Conservation (phyloP, 1,140 invertebrate genomes). For the Anastrepha ludens region DNA sequence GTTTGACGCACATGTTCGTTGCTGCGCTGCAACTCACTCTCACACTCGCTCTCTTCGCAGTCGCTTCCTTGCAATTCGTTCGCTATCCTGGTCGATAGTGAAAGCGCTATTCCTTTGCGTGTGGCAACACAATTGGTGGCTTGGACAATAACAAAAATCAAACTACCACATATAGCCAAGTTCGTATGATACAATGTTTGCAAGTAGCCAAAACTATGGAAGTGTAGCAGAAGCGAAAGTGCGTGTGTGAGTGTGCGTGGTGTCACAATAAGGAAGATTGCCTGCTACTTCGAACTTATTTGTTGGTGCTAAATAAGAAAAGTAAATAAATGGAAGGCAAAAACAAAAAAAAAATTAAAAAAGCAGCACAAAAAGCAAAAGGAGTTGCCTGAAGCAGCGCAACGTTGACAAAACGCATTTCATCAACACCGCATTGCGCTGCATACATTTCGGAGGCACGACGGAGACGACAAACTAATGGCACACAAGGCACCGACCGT, state of each 20-base stretch:
- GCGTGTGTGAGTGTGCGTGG: background rate
- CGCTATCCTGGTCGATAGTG: background rate
- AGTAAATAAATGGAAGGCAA: background rate
- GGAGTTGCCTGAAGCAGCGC: background rate
- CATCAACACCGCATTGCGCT: conserved; percentile 18
- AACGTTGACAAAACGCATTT: conserved; percentile 35
- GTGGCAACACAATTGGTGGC: background rate
- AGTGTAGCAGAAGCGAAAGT: background rate
- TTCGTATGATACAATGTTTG: background rate
- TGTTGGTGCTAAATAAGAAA: background rate
- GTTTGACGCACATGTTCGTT: background rate
- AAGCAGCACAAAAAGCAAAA: background rate
- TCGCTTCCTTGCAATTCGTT: background rate
- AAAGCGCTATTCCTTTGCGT: background rate
- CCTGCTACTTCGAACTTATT: background rate
- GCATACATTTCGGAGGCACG: conserved; percentile 21
- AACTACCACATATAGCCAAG: background rate
- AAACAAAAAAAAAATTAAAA: background rate
- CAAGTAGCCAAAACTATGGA: background rate
- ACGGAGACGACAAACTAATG: conserved; percentile 34
- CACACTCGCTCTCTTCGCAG: background rate
- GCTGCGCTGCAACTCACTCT: background rate
- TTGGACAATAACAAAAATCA: background rate
- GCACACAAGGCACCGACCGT: conserved; percentile 37
- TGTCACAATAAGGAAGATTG: background rate